A percentile compares a stretch with the other conserved stretches of the same genome.
Conservation (phyloP, 2,888 invertebrate genomes). For the Gari tellinella region DNA sequence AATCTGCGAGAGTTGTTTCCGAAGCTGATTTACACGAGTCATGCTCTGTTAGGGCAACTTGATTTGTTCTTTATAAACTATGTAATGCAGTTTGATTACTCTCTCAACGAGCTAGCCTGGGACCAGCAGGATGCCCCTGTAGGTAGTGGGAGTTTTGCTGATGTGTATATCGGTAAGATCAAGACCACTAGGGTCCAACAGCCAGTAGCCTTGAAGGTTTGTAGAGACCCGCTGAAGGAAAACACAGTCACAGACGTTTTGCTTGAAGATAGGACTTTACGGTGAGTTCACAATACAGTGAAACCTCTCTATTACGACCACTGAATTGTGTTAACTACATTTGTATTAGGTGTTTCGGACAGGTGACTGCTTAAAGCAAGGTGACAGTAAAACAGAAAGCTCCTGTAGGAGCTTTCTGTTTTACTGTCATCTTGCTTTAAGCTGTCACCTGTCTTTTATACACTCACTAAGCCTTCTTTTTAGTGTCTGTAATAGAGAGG, state of each 20-base stretch:
- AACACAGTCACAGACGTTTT: slow-evolving; percentile 71
- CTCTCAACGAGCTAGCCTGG: slow-evolving; percentile 66
- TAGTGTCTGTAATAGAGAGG: no score
- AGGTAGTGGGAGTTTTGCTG: slow-evolving; percentile 77
- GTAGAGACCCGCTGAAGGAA: slow-evolving; percentile 63
- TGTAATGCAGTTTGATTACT: slow-evolving; percentile 74
- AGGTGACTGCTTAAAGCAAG: no score
- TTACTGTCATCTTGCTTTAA: no score
- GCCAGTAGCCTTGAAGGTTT: slow-evolving; percentile 70
- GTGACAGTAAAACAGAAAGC: no score
- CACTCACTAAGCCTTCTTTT: no score
- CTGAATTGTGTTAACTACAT: no score
- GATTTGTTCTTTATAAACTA: slow-evolving; percentile 75
- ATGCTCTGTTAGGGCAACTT: slow-evolving; percentile 64
- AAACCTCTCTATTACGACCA: no score
- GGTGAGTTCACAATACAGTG: slow-evolving; percentile 54
- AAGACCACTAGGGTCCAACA: slow-evolving; percentile 15
- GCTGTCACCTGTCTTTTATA: no score
- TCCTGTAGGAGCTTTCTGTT: no score
- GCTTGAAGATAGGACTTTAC: slow-evolving; percentile 75
- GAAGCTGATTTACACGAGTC: slow-evolving; percentile 45
- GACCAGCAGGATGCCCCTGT: slow-evolving; percentile 59
- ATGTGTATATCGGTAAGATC: slow-evolving; percentile 67
- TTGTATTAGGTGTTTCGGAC: no score
- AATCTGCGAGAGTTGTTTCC: slow-evolving; percentile 68